Conservation (phyloP, 2,888 invertebrate species). For the Unio pictorum region DNA sequence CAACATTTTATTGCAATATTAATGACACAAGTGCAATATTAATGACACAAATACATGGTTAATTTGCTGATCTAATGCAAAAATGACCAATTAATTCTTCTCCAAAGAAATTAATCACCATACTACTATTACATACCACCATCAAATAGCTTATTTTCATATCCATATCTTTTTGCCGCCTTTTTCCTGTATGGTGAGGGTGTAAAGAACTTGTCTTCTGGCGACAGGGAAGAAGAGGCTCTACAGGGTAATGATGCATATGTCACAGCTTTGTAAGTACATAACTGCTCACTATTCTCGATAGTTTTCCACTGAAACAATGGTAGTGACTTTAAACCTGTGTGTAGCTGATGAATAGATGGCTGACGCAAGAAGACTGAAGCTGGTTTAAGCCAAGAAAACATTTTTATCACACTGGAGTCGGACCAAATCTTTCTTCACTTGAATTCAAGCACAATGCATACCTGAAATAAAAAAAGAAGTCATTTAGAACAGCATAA, state of each 20-base stretch:
- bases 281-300: constrained; percentile 7
- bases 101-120: background rate
- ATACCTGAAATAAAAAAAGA: too few species aligned
- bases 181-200: constrained; percentile 55
- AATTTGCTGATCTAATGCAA: background rate
- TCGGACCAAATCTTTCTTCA: too few species aligned
- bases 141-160: constrained; percentile 46
- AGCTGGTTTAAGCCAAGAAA: too few species aligned
- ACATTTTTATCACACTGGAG: too few species aligned
- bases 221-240: constrained; percentile 4
- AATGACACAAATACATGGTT: background rate
- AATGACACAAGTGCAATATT: background rate
- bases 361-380: too few species aligned
- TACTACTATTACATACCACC: constrained; percentile 42
- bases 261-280: constrained; percentile 2
- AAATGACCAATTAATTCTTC: background rate
- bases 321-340: too few species aligned
- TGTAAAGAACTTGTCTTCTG: constrained; percentile 26
- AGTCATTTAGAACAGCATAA: too few species aligned
- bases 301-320: too few species aligned
- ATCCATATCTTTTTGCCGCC: constrained; percentile 53
- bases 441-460: too few species aligned
- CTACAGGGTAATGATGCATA: background rate
- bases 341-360: too few species aligned
- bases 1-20: background rate